A percentile compares a stretch with the other conserved stretches of the same genome.
Evolutionary conservation across 2,888 invertebrate species (phyloP).

Genomic region (Drosophila fungiperda): DNA sequence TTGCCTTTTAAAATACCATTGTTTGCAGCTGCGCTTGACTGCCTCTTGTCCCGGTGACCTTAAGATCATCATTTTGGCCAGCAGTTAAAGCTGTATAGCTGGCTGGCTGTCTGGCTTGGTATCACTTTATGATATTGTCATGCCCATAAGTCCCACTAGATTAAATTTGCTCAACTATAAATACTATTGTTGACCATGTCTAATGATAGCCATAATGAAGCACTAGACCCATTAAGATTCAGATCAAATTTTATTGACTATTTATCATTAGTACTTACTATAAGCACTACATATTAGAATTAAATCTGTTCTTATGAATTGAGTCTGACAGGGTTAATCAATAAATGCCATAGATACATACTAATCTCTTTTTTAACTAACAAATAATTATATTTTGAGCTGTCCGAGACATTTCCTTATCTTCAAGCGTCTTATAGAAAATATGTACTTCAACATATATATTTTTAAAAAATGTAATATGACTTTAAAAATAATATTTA

Average conservation of each 20-base stretch:
- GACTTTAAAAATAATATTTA: not conserved
- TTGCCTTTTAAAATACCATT: constrained; percentile 72
- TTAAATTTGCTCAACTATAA: constrained; percentile 24
- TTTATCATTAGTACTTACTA: not conserved
- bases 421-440: too few species aligned
- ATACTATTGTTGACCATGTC: constrained; percentile 7
- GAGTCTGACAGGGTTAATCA: not conserved
- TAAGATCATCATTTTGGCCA: constrained; percentile 36
- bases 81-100: constrained; percentile 22
- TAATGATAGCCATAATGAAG: constrained; percentile 19
- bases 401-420: too few species aligned
- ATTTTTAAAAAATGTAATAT: not conserved
- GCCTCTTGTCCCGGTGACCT: constrained; percentile 54
- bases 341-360: not conserved
- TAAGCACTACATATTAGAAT: not conserved
- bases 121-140: constrained; percentile 38
- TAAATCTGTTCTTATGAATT: not conserved
- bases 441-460: too few species aligned
- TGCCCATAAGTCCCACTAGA: constrained; percentile 17
- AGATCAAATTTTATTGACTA: not conserved
- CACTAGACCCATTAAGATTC: constrained; percentile 15
- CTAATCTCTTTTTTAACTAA: not conserved
- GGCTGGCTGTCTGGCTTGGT: not conserved
- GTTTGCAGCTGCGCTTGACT: constrained; percentile 71
- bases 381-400: too few species aligned